Percentiles rank a stretch among this genome's conserved stretches.
phyloP scores from a whole-genome alignment of 2,888 invertebrate species.

The Drosophila quinaria region DNA sequence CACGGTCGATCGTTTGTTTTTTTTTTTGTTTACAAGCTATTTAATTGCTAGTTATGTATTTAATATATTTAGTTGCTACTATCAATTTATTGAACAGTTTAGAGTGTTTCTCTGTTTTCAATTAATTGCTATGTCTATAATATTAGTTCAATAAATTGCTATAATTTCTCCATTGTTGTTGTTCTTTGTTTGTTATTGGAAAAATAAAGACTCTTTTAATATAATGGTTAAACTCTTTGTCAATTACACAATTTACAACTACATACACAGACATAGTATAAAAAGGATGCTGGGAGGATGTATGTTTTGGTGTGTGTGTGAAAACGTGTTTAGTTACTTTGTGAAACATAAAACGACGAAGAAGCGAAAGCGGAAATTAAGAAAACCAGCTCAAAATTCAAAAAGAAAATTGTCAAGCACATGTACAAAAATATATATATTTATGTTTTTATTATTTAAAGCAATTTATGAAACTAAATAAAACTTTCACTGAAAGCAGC shows the following conservation, averaged over 20 bases:
- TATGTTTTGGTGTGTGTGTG: constrained; percentile 10
- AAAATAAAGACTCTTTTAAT: constrained; percentile 63
- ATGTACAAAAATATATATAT: constrained; percentile 64
- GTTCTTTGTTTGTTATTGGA: constrained; percentile 24
- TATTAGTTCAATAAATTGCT: constrained; percentile 54
- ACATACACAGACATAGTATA: constrained; percentile 47
- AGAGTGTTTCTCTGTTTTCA: constrained; percentile 26
- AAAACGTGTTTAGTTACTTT: constrained; percentile 38
- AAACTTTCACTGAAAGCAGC: constrained; percentile 61
- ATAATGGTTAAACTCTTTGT: constrained; percentile 55
- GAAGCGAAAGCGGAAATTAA: constrained; percentile 11
- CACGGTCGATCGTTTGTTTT: constrained; percentile 24
- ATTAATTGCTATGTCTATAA: constrained; percentile 48
- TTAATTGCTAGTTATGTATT: constrained; percentile 67
- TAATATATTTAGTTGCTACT: constrained; percentile 63
- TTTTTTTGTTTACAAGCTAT: constrained; percentile 53
- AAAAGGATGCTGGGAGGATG: constrained; percentile 16
- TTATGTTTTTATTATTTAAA: constrained; percentile 68
- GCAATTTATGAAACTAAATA: constrained; percentile 63
- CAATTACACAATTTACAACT: constrained; percentile 57
- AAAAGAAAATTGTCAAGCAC: constrained; percentile 40
- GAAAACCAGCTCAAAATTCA: constrained; percentile 24
- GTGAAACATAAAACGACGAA: constrained; percentile 27
- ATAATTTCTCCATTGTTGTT: constrained; percentile 41
- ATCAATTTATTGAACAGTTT: constrained; percentile 62